These are phyloP conservation scores for Agrochola lota DNA, from an alignment of 2,888 invertebrate genomes.

Conservation along the genomic window DNA sequence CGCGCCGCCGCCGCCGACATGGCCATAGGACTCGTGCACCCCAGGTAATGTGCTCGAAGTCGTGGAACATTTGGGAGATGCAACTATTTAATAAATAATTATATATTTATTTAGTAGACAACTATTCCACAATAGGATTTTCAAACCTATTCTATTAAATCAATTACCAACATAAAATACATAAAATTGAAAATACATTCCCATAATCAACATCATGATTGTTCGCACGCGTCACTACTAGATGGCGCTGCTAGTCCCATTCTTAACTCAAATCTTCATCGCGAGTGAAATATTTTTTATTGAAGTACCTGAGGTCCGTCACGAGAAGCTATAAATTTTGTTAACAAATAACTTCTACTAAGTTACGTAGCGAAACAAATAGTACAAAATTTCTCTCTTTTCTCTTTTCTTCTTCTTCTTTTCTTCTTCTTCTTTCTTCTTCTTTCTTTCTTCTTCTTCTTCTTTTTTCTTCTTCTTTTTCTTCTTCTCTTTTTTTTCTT, in stretches of 20 bases:
- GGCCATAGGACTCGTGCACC: slow-evolving; percentile 96
- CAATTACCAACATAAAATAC: neutral
- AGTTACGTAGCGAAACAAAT: neutral
- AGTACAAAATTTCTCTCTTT: too few species aligned
- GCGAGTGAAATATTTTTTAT: neutral
- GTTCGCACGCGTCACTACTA: neutral
- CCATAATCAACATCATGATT: neutral
- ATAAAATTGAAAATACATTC: neutral
- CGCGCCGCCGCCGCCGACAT: slow-evolving; percentile 98
- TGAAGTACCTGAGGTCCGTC: too few species aligned
- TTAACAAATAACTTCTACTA: neutral
- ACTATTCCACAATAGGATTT: neutral
- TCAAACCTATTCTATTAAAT: neutral
- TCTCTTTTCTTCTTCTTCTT: too few species aligned
- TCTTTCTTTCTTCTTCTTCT: too few species aligned
- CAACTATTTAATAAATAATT: neutral
- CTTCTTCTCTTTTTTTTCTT: too few species aligned
- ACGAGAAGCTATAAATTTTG: too few species aligned
- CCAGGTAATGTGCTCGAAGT: slow-evolving; percentile 82
- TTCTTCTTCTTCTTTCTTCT: too few species aligned
- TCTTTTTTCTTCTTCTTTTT: too few species aligned
- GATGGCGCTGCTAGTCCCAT: neutral
- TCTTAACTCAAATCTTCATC: neutral
- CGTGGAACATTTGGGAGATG: neutral
- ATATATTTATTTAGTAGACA: neutral